Conservation (phyloP, 2,113 vertebrate species). For the Megaceryle maxima region DNA sequence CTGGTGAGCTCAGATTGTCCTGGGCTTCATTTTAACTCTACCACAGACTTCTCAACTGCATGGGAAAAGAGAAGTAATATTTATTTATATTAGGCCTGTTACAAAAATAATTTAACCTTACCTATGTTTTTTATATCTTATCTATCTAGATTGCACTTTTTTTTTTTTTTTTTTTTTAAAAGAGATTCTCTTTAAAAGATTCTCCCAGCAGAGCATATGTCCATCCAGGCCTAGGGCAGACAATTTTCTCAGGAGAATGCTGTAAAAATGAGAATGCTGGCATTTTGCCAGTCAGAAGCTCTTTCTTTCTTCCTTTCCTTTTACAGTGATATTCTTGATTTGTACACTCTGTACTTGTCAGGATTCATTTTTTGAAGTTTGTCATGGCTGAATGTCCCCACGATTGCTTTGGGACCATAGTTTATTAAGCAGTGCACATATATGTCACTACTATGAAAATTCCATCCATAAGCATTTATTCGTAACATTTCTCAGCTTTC, state of each 20-base stretch:
- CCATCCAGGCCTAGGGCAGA: no score
- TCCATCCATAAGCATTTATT: background rate
- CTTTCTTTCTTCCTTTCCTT: background rate
- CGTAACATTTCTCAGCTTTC: background rate
- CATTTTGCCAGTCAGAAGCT: background rate
- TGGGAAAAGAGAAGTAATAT: background rate
- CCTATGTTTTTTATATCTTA: background rate
- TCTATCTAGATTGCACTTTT: background rate
- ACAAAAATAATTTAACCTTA: background rate
- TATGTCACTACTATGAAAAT: background rate
- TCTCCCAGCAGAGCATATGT: no score
- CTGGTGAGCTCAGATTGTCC: background rate
- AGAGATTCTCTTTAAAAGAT: background rate
- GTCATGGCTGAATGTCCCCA: background rate
- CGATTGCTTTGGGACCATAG: background rate
- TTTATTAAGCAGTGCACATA: background rate
- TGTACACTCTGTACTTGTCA: background rate
- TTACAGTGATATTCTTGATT: background rate
- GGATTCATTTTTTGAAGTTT: background rate
- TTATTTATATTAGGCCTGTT: background rate
- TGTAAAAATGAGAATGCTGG: no score
- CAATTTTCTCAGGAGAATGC: no score
- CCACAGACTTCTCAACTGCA: background rate
- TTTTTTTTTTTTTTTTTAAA: background rate
- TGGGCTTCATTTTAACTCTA: background rate